Base-by-base conservation (phyloP, 2,113 vertebrate species). In the Halichoeres trimaculatus region DNA sequence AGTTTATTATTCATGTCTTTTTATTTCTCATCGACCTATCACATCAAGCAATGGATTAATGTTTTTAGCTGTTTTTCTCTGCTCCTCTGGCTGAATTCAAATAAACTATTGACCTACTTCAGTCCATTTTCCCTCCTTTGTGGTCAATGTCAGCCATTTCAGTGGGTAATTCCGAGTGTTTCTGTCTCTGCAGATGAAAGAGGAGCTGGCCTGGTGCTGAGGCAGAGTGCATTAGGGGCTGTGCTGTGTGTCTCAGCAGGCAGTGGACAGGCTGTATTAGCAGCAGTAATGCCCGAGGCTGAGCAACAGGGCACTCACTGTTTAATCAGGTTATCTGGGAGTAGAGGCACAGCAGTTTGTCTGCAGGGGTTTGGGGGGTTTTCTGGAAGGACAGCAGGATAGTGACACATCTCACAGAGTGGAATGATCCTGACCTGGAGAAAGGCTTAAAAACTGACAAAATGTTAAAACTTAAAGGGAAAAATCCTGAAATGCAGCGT, bases 251-350 rank as follows among this genome's bases (percentile, higher is more conserved):
- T 38, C 71, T 59, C 77, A 67, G 75, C 76, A 52, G 80, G 71
- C 12, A 34, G 68, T 45, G 11, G 66, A 83, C 56, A 76, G 61
- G 78, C 72, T 79, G 63, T 89, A 91, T 91, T 86, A 90, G 76
- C 66, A 63, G 68, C 45, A 4, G 23, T 76, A 60, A 77, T 77
- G 69, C 72, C 73, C 19, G 51, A 64, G 67, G 84, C 68, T 60
- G 74, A 78, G 86, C 74, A 74, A 71, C 76, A 74, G 80, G 74
- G 69, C 70, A 19, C 78, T 82, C 23, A 55, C 67, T 57, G 74
- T 64, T 75, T 81, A 91, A 91, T 85, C 83, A 78, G 83, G 81
- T 89, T 88, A 85, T 85, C 70, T 85, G 57, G 47, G 76, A 64
- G 74, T n/a, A n/a, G 43, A 48, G 66, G 24, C 76, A 60, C 54